Evolutionary conservation across 1,140 invertebrate genomes (phyloP).

Genomic region (Drosophila aff.): DNA sequence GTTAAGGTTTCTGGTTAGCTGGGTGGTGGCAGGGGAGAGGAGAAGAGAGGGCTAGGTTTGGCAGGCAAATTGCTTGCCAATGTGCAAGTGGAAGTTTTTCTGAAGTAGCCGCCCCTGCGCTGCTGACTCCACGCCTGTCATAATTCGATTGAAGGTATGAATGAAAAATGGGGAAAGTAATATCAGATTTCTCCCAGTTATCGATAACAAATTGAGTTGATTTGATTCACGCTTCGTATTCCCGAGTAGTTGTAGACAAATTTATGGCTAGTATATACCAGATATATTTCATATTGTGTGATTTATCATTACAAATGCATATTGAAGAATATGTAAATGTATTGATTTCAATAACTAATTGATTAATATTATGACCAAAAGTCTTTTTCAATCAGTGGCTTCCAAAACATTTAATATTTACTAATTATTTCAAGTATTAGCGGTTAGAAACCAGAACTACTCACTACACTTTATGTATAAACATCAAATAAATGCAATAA

Average conservation of each 20-base stretch:
- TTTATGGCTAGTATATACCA: not conserved
- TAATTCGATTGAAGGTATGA: slow-evolving; percentile 44
- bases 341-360: too few species aligned
- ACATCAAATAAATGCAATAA: slow-evolving; percentile 11
- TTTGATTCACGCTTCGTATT: slow-evolving; percentile 21
- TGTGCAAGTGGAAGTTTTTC: slow-evolving; percentile 20
- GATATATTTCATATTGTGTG: too few species aligned
- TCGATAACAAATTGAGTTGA: slow-evolving; percentile 35
- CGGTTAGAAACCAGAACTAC: not conserved
- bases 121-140: slow-evolving; percentile 32
- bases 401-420: not conserved
- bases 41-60: not conserved
- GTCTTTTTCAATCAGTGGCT: not conserved
- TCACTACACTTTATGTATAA: not conserved
- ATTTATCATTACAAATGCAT: too few species aligned
- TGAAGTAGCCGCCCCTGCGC: slow-evolving; percentile 10
- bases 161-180: slow-evolving; percentile 38
- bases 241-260: not conserved
- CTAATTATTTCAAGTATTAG: not conserved
- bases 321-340: too few species aligned
- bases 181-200: slow-evolving; percentile 29
- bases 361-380: too few species aligned
- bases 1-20: slow-evolving; percentile 58
- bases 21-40: not conserved
- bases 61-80: slow-evolving; percentile 41